Percentiles rank a stretch among this genome's conserved stretches.
phyloP scores from a whole-genome alignment of 2,797 vertebrate species.

The Phoebastria nigripes region DNA sequence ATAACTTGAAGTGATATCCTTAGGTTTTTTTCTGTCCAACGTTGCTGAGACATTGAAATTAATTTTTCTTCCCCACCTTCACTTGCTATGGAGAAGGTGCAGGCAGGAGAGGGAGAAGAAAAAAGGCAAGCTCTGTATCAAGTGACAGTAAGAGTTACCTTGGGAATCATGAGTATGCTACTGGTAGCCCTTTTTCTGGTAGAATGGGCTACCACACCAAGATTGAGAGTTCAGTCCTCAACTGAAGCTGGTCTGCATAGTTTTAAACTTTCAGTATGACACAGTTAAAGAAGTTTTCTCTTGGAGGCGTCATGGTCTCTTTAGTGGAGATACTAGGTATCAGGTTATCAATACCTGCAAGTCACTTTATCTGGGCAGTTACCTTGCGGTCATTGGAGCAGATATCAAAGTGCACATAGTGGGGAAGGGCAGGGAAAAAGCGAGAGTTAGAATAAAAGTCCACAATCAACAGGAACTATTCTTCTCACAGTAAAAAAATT shows the following conservation, averaged over 20 bases:
- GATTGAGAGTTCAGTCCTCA: neutral
- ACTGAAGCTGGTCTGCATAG: neutral
- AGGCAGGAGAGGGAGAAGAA: neutral
- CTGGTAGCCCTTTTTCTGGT: neutral
- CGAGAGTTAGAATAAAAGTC: neutral
- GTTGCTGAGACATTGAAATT: neutral
- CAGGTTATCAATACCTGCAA: neutral
- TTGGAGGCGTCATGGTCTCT: neutral
- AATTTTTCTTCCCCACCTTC: neutral
- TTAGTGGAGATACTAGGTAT: neutral
- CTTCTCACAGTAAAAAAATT: neutral
- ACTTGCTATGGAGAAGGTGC: neutral
- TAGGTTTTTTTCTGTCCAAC: neutral
- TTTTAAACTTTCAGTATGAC: neutral
- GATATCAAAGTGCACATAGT: neutral
- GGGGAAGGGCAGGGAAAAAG: neutral
- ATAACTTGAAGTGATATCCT: neutral
- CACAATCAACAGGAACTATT: neutral
- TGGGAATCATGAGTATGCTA: neutral
- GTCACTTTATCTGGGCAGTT: neutral
- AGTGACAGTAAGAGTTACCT: neutral
- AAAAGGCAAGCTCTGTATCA: neutral
- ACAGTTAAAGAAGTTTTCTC: neutral
- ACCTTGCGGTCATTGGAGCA: neutral
- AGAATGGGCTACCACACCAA: neutral